These are phyloP conservation scores for Syrmaticus mikado DNA, from an alignment of 2,113 vertebrate genomes.

Conservation along the genomic window DNA sequence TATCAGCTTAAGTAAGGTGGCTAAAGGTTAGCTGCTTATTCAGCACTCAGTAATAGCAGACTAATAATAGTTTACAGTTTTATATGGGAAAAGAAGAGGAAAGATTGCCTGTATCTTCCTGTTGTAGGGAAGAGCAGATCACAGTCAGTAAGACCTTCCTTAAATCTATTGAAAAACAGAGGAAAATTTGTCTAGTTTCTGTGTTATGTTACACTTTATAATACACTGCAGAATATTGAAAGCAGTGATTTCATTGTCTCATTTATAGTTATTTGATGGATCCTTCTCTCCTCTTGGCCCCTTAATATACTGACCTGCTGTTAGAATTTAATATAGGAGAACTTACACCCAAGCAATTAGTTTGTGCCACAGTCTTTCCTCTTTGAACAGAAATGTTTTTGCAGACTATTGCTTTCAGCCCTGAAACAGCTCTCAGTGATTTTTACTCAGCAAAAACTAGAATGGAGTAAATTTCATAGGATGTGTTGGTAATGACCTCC, in stretches of 20 bases:
- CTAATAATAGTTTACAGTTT: neutral
- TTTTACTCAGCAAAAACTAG: neutral
- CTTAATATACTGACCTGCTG: neutral
- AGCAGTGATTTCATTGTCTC: neutral
- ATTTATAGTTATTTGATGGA: neutral
- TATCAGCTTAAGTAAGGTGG: neutral
- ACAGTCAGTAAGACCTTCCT: neutral
- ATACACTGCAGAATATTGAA: neutral
- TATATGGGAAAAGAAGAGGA: neutral
- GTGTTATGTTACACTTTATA: neutral
- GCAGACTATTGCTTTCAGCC: neutral
- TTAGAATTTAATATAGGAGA: neutral
- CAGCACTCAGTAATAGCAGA: neutral
- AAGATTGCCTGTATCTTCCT: neutral
- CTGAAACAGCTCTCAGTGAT: neutral
- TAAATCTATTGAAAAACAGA: neutral
- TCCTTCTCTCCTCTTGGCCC: neutral
- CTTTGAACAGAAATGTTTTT: neutral
- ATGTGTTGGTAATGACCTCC: neutral
- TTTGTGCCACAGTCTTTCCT: neutral
- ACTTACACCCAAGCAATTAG: neutral
- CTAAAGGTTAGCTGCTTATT: constrained; percentile 55
- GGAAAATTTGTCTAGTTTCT: neutral
- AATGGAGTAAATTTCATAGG: neutral
- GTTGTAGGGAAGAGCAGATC: neutral